Percentiles rank a stretch among this genome's conserved stretches.
phyloP scores from a whole-genome alignment of 2,113 vertebrate genomes.

The Cettia cetti region DNA sequence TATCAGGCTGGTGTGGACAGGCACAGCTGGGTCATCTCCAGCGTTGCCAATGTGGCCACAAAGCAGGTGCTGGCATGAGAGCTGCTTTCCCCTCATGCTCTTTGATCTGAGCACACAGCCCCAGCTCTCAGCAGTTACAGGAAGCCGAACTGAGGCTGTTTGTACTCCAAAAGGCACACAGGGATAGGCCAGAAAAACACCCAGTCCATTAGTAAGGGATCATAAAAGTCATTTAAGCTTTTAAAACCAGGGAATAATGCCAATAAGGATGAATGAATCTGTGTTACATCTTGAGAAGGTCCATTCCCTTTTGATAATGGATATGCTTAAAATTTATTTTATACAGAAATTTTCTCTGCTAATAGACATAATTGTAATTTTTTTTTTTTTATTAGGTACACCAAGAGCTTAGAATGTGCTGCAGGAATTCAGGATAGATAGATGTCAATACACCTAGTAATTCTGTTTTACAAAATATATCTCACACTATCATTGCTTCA shows the following conservation, averaged over 20 bases:
- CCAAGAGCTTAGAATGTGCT: background rate
- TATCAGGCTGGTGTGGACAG: background rate
- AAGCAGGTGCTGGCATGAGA: background rate
- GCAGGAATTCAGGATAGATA: background rate
- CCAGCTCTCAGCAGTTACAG: background rate
- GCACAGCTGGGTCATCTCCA: background rate
- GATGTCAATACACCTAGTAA: background rate
- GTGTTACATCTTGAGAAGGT: background rate
- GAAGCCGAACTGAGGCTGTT: background rate
- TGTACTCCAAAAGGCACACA: background rate
- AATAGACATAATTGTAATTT: background rate
- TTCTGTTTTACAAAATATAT: background rate
- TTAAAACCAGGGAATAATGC: background rate
- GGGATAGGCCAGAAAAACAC: background rate
- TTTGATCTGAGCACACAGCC: background rate
- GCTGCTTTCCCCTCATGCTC: background rate
- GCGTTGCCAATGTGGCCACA: accelerated
- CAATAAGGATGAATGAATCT: background rate
- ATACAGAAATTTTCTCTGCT: background rate
- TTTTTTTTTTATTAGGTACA: background rate
- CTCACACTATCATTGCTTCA: background rate
- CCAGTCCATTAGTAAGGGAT: background rate
- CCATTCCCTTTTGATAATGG: background rate
- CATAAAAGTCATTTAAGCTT: background rate
- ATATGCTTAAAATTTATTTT: background rate